phyloP scores from a whole-genome alignment of 2,888 invertebrate species.

The Hedychridium roseum region DNA sequence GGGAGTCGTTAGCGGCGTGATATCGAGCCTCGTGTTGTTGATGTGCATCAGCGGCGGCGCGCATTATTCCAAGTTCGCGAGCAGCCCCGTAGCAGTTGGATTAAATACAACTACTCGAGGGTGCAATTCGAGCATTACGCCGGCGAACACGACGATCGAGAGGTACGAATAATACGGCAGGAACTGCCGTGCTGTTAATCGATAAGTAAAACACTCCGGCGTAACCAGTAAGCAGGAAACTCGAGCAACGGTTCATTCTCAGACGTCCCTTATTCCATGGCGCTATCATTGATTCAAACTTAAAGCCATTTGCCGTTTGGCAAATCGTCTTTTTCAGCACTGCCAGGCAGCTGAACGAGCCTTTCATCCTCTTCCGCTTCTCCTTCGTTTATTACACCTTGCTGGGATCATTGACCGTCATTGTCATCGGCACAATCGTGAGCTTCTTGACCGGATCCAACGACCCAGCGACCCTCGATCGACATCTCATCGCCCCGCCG shows the following conservation, averaged over 20 bases:
- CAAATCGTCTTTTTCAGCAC: too few species aligned
- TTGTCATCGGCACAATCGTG: constrained; percentile 71
- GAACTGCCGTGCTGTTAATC: too few species aligned
- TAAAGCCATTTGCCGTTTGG: too few species aligned
- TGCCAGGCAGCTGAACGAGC: constrained; percentile 39
- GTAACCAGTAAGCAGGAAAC: not conserved
- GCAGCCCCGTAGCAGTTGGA: not conserved
- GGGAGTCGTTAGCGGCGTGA: constrained; percentile 67
- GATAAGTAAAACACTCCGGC: not conserved
- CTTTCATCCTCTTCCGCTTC: constrained; percentile 69
- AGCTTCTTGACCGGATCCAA: constrained; percentile 70
- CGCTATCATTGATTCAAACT: too few species aligned
- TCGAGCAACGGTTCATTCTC: not conserved
- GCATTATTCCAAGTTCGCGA: not conserved
- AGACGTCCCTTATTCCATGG: too few species aligned
- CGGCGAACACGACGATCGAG: too few species aligned
- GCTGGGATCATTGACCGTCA: constrained; percentile 69
- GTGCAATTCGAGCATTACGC: not conserved
- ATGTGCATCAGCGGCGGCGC: not conserved
- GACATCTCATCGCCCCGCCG: constrained; percentile 63
- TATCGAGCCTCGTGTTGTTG: constrained; percentile 3
- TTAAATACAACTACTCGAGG: not conserved
- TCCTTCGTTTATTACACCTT: constrained; percentile 75
- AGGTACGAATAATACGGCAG: too few species aligned
- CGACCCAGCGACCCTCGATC: constrained; percentile 67